phyloP scores from a whole-genome alignment of 92 coral and sea anemone genomes.

The Phenganax subtilis region DNA sequence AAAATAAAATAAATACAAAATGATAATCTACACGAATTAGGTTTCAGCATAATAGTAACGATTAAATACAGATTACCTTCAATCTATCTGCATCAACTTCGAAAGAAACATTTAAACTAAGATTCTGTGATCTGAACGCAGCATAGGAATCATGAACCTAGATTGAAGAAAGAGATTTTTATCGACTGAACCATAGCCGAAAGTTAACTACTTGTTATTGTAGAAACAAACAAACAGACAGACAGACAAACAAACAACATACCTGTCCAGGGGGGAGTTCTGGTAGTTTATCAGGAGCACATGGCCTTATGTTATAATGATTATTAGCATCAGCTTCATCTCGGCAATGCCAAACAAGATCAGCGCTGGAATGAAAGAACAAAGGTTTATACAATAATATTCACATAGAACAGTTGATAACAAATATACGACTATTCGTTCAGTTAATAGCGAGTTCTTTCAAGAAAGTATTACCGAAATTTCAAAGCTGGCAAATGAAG shows the following conservation, averaged over 20 bases:
- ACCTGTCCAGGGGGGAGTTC: constrained; percentile 93
- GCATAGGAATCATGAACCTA: constrained; percentile 93
- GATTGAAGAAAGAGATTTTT: background rate
- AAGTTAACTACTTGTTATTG: background rate
- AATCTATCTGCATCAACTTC: constrained; percentile 70
- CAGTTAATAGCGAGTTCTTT: background rate
- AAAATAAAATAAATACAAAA: background rate
- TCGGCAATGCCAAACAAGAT: constrained; percentile 77
- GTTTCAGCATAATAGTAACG: too few species aligned
- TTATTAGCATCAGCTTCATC: constrained; percentile 68
- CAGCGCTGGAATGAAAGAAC: constrained; percentile 47
- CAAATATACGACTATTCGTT: background rate
- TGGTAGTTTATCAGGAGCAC: constrained; percentile 89
- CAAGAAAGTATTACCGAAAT: constrained; percentile 52
- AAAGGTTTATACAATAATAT: background rate
- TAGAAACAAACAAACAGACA: too few species aligned
- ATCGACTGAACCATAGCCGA: background rate
- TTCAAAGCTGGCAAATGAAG: constrained; percentile 82
- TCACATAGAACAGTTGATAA: background rate
- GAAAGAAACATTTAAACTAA: constrained; percentile 66
- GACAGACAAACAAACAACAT: background rate
- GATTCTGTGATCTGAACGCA: constrained; percentile 86
- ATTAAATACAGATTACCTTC: constrained; percentile 43
- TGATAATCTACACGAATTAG: too few species aligned
- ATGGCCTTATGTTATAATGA: constrained; percentile 73